These are phyloP conservation scores for Helogale parvula DNA, from an alignment of 2,113 vertebrate species.

Conservation along the genomic window DNA sequence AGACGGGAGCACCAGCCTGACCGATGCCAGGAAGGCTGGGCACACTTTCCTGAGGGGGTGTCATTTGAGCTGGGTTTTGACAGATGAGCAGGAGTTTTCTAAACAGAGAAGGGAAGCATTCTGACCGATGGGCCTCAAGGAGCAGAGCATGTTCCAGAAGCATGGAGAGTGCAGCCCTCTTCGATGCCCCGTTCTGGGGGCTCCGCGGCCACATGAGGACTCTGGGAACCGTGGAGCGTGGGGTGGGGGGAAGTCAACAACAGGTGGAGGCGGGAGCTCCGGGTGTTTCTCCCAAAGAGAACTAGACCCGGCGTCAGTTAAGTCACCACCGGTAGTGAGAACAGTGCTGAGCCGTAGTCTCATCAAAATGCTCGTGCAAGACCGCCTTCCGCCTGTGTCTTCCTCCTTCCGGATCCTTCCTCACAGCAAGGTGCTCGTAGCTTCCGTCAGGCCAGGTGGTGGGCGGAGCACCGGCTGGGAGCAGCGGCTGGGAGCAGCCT, in stretches of 20 bases:
- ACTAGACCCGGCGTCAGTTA: not conserved
- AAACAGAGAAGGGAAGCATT: not conserved
- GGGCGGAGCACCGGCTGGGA: not conserved
- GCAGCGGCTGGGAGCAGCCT: accelerated
- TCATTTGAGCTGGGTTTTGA: not conserved
- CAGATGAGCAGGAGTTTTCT: not conserved
- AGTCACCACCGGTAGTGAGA: not conserved
- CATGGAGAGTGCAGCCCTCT: too few relatives aligned
- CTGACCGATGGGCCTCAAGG: not conserved
- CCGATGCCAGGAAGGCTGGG: not conserved
- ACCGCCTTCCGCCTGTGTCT: not conserved
- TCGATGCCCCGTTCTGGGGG: not conserved
- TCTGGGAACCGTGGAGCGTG: not conserved
- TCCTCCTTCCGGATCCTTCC: not conserved
- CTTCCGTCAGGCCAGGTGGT: not conserved
- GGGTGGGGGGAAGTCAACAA: not conserved
- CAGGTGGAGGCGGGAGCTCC: not conserved
- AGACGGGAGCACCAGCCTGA: not conserved
- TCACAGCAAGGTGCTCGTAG: not conserved
- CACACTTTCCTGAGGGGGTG: not conserved
- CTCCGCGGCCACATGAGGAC: not conserved
- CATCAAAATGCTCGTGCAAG: not conserved
- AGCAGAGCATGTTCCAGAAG: not conserved
- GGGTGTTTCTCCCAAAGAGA: not conserved
- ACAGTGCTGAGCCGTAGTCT: not conserved